Percentiles rank a stretch among this genome's conserved stretches.
Evolutionary conservation across 2,888 invertebrate species (phyloP).

Genomic region (Drosophila maculinotata): DNA sequence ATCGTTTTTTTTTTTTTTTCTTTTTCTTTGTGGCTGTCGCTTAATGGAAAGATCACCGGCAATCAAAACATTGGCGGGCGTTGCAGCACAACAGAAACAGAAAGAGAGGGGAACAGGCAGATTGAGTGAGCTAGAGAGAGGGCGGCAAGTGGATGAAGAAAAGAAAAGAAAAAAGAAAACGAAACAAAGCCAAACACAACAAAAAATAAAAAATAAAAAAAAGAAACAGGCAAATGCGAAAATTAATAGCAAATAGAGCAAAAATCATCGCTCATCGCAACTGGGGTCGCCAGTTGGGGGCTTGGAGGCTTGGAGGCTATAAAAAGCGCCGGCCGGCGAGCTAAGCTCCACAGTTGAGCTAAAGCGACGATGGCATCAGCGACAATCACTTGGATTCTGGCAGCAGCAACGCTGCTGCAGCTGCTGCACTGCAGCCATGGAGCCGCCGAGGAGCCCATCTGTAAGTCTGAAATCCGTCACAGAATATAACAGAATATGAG

Average conservation of each 20-base stretch:
- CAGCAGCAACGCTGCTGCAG: conserved; percentile 34
- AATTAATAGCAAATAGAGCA: conserved; percentile 41
- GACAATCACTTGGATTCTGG: conserved; percentile 38
- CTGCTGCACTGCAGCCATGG: conserved; percentile 24
- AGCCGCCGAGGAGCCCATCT: conserved; percentile 71
- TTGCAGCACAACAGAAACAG: conserved; percentile 2
- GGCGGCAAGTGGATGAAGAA: conserved; percentile 2
- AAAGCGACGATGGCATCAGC: conserved; percentile 37
- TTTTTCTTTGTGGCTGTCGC: conserved; percentile 22
- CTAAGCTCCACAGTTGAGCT: conserved; percentile 64
- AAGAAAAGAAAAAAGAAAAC: conserved; percentile 1
- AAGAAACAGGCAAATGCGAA: conserved; percentile 13
- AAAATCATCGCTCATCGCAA: conserved; percentile 19
- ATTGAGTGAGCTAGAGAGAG: background rate
- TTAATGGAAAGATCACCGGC: conserved; percentile 55
- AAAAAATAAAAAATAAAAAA: too few relatives aligned
- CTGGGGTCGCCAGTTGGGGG: conserved; percentile 8
- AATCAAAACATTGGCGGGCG: conserved; percentile 43
- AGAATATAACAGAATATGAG: too few relatives aligned
- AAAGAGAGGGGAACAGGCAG: background rate
- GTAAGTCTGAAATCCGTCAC: conserved; percentile 36
- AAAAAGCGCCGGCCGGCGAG: conserved; percentile 66
- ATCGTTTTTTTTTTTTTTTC: conserved; percentile 6
- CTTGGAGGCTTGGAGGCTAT: too few relatives aligned
- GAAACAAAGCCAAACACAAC: conserved; percentile 10